Evolutionary conservation across 2,113 vertebrate genomes (phyloP), one percentile per base, ranked within the genome.

Genomic region (Chamaea fasciata): DNA sequence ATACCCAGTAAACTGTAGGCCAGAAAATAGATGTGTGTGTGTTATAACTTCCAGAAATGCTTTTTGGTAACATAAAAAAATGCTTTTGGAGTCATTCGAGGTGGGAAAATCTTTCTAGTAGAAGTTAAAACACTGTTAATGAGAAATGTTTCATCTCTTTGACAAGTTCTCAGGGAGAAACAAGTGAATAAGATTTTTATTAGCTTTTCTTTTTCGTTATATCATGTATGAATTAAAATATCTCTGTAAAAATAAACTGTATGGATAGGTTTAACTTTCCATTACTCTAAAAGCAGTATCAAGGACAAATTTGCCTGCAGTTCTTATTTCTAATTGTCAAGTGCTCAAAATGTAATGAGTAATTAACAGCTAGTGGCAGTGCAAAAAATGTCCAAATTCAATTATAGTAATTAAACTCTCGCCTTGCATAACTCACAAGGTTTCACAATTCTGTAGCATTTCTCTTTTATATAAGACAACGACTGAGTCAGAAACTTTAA

Each of bases 361-460:
- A 89, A 93, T 78, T 89, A 90, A 86, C 86, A 89, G 35, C 21
- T 84, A 81, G 69, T 31, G 75, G n/a, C 80, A 42, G 62, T 68
- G 69, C n/a, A 87, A 89, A 93, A 69, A 78, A 37, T 26, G 10
- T 65, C 57, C 63, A 76, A 73, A 94, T 84, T 87, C 91, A 83
- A 31, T 63, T 42, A 59, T 50, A 74, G 55, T 79, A 73, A 85
- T 92, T 95, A 87, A 90, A 90, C n/a, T 74, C 30, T 33, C 44
- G 91, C 39, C 79, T 96, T 96, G 88, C 83, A 39, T 95, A 96
- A 97, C 91, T 88, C 67, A 59, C 22, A 35, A 68, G 62, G 47
- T 97, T 96, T 92, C 95, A 92, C 86, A 96, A 95, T 91, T 90
- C 47, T 67, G n/a, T 52, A 86, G 42, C 35, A 49, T 90, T 96